Evolutionary conservation across 2,888 invertebrate genomes (phyloP).

Genomic region (Drosophila antonietae): DNA sequence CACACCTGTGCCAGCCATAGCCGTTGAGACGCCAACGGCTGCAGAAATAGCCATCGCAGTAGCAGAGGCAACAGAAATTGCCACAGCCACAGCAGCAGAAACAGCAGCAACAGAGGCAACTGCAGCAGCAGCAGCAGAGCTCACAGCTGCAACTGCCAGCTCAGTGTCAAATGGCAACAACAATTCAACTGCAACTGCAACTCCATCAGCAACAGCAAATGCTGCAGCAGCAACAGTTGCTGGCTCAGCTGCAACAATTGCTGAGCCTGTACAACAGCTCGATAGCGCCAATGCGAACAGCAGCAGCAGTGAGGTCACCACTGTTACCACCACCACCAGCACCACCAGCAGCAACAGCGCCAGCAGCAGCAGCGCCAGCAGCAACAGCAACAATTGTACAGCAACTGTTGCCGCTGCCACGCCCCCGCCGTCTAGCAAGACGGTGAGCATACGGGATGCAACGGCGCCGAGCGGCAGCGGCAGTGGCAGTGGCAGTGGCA

Average conservation of each 20-base stretch:
- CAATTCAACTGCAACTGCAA: neutral
- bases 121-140: neutral
- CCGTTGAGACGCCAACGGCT: constrained; percentile 14
- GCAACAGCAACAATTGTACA: constrained; percentile 21
- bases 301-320: constrained; percentile 14
- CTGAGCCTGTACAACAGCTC: constrained; percentile 40
- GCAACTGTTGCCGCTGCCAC: constrained; percentile 36
- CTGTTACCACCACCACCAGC: constrained; percentile 7
- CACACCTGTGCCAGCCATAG: constrained; percentile 17
- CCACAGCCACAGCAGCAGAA: constrained; percentile 11
- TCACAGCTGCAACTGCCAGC: too few species aligned
- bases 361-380: constrained; percentile 19
- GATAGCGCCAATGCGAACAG: constrained; percentile 54
- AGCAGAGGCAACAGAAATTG: neutral
- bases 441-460: constrained; percentile 35
- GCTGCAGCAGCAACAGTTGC: constrained; percentile 4
- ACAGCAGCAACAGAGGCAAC: constrained; percentile 4
- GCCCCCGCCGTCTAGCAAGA: constrained; percentile 39
- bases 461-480: constrained; percentile 31
- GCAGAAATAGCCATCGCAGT: neutral
- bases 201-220: neutral
- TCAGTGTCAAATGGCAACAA: constrained; percentile 6
- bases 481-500: too few species aligned
- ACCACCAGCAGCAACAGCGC: constrained; percentile 8
- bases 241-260: constrained; percentile 22